Base-by-base conservation (phyloP, 2,113 vertebrate genomes). In the Eidolon helvum region DNA sequence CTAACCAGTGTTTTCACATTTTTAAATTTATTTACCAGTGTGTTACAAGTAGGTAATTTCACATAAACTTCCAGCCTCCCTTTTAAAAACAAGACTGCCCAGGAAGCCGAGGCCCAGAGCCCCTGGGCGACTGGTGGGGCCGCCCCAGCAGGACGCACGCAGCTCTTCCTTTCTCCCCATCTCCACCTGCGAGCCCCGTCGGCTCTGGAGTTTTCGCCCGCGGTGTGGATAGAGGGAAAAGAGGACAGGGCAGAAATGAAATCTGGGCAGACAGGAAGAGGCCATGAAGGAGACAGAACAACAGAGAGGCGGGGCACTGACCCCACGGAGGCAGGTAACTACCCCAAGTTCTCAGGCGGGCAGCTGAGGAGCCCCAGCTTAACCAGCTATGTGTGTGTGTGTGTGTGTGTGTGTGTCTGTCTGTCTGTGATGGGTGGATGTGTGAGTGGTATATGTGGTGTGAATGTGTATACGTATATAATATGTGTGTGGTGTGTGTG, bases 1-100 rank as follows among this genome's bases (percentile, higher is more conserved):
- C n/a, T 75, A 84, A 26, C 26, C 63, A 33, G 4, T 92, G 57
- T 95, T 96, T 94, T 57, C 38, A 92, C 65, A 69, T 95, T 84
- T 90, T 91, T 55, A 10, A 30, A 53, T 84, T 57, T 92, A 92
- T 94, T 98, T 96, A 48, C 93, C 30, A 85, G 9, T 57, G 90
- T 90, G 90, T 95, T 90, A 55, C 80, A 93, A 63, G 35, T 45
- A 28, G 66, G 19, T 24, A 45, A n/a, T 91, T 86, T 95, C 74
- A 84, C 7, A 10, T 83, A 95, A 91, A 88, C 63, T 87, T 85
- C 57, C 22, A 90, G 66, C 7, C 57, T 43, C 50, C 95, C 63
- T 84, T 94, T 78, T 14, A 91, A 91, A 92, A 96, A 24, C 24
- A 50, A 45, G 48, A 50, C 50, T 69, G 24, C 45, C 71, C 40